A percentile compares a stretch with the other conserved stretches of the same genome.
These are phyloP conservation scores for Chitala chitala DNA, from an alignment of 2,113 vertebrate genomes.

Conservation along the genomic window DNA sequence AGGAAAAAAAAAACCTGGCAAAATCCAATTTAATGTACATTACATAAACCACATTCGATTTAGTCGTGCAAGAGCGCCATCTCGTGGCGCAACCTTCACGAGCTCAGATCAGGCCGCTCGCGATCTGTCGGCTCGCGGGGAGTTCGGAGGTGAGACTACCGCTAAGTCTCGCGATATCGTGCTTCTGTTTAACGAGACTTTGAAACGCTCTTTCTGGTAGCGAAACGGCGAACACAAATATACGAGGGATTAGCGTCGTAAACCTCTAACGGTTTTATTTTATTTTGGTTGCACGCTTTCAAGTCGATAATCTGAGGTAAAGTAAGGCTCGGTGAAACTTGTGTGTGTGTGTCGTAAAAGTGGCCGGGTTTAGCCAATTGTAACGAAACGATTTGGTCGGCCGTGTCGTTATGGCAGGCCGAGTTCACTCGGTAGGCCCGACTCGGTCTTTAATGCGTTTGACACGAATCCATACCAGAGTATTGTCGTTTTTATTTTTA, in stretches of 20 bases:
- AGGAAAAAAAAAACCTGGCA: too few species aligned
- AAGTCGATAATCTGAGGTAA: conserved; percentile 17
- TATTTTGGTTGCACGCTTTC: not conserved
- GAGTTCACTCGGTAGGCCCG: not conserved
- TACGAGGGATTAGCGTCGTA: not conserved
- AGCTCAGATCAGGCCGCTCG: not conserved
- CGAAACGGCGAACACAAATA: not conserved
- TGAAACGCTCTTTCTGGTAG: not conserved
- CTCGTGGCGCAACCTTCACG: not conserved
- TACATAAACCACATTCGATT: not conserved
- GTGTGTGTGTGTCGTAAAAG: too few species aligned
- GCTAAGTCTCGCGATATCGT: conserved; percentile 1
- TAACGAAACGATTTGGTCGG: not conserved
- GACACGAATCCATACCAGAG: not conserved
- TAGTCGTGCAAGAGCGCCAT: not conserved
- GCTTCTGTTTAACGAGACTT: conserved; percentile 9
- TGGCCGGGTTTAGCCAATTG: not conserved
- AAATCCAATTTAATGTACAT: too few species aligned
- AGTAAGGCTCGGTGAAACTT: not conserved
- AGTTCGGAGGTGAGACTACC: not conserved
- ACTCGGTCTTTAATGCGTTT: not conserved
- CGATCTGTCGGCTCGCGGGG: not conserved
- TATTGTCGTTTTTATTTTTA: not conserved
- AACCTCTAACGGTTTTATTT: not conserved
- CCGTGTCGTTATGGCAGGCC: not conserved